Evolutionary conservation across 1,140 invertebrate species (phyloP), one percentile per base, ranked within the genome.

Genomic region (Aphelenchoides fujianensis): DNA sequence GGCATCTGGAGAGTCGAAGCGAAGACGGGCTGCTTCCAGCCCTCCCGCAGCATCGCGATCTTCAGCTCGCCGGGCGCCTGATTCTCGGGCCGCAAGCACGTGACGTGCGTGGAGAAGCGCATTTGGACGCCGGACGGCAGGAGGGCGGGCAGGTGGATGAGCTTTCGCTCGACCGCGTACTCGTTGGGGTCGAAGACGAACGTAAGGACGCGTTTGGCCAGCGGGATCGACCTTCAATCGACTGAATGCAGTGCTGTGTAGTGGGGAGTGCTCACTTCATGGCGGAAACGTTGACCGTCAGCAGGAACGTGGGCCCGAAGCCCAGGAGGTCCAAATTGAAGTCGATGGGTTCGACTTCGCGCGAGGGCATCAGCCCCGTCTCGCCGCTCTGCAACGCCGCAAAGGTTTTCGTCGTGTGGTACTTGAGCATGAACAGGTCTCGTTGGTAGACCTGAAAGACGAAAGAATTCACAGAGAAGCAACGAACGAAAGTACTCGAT

Each of bases 361-460:
- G 27, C 1, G 72, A 27, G 12, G 75, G 61, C 63, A 55, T 1
- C 27, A 74, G 37, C 31, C 55, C 71, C 3, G 74, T 23, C 61
- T 59, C 16, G 12, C 73, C 78, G n/a, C 41, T 16, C 62, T 75
- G 68, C 27, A 79, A 62, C 28, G 35, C 59, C 27, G 74, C 76
- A 59, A 75, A 77, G 1, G 64, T 80, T 54, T 80, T 77, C 19
- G 57, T 55, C 27, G 78, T 54, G 54, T 77, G 41, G 57, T 75
- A 80, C 66, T 81, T 72, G 16, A 78, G 12, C 74, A 77, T 68
- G 35, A 80, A 77, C 74, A 79, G 69, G 55, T 77, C 74, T 28
- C 76, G 12, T 68, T 77, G 76, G 59, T 80, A 77, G 53, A 80
- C 69, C 76, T 77, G 32, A 64, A 75, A 59, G n/a, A n/a, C n/a